Conservation (phyloP, 2,797 vertebrate species). For the Parauchenoglanis ngamensis region DNA sequence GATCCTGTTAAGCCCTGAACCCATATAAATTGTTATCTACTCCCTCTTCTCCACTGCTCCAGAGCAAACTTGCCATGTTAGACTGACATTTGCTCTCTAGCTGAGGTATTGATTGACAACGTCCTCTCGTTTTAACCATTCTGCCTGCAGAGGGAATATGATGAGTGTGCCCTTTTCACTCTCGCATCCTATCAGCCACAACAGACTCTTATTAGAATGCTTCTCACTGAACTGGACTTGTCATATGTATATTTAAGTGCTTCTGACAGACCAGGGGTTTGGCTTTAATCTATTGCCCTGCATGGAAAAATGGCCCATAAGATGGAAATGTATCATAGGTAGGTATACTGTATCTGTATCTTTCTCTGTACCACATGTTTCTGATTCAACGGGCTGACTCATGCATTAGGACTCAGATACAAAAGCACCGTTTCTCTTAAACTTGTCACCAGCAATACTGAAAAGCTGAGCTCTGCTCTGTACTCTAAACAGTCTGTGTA, state of each 20-base stretch:
- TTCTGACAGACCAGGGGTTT: constrained; percentile 19
- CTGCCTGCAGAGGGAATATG: constrained; percentile 37
- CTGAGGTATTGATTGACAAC: constrained; percentile 49
- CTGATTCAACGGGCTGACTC: neutral
- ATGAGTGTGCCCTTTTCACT: constrained; percentile 44
- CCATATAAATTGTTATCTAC: neutral
- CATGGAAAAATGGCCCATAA: neutral
- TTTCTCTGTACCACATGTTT: neutral
- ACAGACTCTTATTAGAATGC: constrained; percentile 44
- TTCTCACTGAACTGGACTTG: constrained; percentile 7
- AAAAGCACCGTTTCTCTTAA: constrained; percentile 11
- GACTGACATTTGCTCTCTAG: constrained; percentile 40
- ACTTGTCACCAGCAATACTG: neutral
- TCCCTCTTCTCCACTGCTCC: neutral
- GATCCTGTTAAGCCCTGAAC: neutral
- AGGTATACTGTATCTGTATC: neutral
- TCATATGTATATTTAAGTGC: constrained; percentile 14
- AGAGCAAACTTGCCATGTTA: constrained; percentile 29
- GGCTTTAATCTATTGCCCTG: constrained; percentile 12
- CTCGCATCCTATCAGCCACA: constrained; percentile 23
- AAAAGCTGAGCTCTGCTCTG: neutral
- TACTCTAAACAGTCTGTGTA: constrained; percentile 28
- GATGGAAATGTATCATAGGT: neutral
- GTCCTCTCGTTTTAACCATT: constrained; percentile 30
- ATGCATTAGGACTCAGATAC: neutral